phyloP scores from a whole-genome alignment of 2,888 invertebrate species.

The Argynnis bischoffii region DNA sequence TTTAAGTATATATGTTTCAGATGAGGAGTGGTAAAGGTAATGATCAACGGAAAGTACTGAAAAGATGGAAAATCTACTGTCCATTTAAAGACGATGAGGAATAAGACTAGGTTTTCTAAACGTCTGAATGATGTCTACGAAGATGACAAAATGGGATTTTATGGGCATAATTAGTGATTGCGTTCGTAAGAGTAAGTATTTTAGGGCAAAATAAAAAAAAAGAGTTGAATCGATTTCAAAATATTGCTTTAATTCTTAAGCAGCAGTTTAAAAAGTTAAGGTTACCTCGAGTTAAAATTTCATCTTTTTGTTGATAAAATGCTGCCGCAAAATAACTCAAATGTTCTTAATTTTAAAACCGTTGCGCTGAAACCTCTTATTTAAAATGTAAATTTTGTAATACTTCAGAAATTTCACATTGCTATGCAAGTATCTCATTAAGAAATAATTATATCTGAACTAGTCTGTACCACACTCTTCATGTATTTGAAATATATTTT shows the following conservation, averaged over 20 bases:
- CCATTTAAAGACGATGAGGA: too few species aligned
- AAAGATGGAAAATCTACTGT: too few species aligned
- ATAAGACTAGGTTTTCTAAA: too few species aligned
- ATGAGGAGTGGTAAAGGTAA: too few species aligned
- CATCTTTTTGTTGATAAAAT: slow-evolving; percentile 24
- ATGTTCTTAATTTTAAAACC: slow-evolving; percentile 26
- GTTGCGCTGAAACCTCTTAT: slow-evolving; percentile 16
- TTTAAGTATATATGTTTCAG: too few species aligned
- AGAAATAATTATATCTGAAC: slow-evolving; percentile 15
- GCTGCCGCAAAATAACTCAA: slow-evolving; percentile 27
- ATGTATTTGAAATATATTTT: slow-evolving; percentile 2
- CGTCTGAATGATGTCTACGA: too few species aligned
- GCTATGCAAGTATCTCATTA: slow-evolving; percentile 14
- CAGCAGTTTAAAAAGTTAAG: slow-evolving; percentile 29
- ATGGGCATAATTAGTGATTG: too few species aligned
- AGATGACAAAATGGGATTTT: too few species aligned
- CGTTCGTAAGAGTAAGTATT: neutral
- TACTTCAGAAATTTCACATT: slow-evolving; percentile 18
- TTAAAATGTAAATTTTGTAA: slow-evolving; percentile 23
- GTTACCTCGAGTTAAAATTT: slow-evolving; percentile 25
- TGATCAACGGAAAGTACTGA: too few species aligned
- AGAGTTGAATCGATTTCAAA: neutral
- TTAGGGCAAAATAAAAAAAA: slow-evolving; percentile 7
- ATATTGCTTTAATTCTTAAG: slow-evolving; percentile 28
- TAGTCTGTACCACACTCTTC: slow-evolving; percentile 1